These are phyloP conservation scores for Pteruthius melanotis DNA, from an alignment of 2,113 vertebrate species.

Conservation along the genomic window DNA sequence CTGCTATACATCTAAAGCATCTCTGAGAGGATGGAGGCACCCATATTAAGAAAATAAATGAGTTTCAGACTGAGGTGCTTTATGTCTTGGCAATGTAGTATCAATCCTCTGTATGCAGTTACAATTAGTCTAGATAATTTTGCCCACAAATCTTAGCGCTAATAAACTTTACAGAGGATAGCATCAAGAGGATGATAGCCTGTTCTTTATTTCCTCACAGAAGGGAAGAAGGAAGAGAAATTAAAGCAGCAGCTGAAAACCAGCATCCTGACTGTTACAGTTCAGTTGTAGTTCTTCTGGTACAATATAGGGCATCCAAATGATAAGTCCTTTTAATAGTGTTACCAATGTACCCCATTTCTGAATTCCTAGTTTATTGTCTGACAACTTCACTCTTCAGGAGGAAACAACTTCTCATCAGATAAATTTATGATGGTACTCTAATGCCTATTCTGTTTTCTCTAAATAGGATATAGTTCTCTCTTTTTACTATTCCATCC, in stretches of 20 bases:
- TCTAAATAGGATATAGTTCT: background rate
- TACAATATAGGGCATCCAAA: background rate
- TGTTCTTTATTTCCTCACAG: background rate
- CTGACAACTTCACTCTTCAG: background rate
- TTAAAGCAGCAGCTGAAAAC: background rate
- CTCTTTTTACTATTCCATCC: background rate
- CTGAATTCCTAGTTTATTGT: background rate
- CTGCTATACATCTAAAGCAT: background rate
- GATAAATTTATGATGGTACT: background rate
- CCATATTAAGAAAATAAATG: background rate
- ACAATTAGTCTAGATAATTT: background rate
- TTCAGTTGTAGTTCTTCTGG: background rate
- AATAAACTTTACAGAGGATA: background rate
- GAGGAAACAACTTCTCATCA: background rate
- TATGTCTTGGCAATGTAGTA: background rate
- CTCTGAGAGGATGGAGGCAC: background rate
- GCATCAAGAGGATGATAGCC: background rate
- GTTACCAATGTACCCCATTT: background rate
- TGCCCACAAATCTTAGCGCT: background rate
- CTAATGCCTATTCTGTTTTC: background rate
- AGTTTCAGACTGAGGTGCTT: background rate
- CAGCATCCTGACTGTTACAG: background rate
- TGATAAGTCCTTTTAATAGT: background rate
- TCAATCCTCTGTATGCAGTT: background rate
- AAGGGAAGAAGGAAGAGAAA: background rate